Evolutionary conservation across 2,888 invertebrate genomes (phyloP), one percentile per base, ranked within the genome.

Genomic region (Epistrophella euchroma): DNA sequence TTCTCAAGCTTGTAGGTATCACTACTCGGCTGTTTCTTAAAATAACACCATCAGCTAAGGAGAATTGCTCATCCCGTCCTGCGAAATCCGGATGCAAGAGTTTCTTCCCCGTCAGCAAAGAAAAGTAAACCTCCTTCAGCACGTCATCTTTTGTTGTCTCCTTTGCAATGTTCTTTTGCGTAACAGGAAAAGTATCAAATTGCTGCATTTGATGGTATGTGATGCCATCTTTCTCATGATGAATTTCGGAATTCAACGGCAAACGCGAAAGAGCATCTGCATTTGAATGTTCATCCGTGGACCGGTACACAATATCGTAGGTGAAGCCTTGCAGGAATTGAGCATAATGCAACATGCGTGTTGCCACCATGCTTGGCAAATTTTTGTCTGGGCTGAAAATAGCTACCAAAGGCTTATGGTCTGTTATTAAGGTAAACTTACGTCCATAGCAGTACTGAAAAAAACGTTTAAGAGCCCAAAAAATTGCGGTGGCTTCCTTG

Each of bases 401-500:
- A n/a, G n/a, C n/a, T n/a, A n/a, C n/a, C n/a, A n/a, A n/a, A n/a
- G n/a, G n/a, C n/a, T n/a, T n/a, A n/a, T n/a, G n/a, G n/a, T n/a
- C n/a, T n/a, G n/a, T n/a, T n/a, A n/a, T n/a, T n/a, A n/a, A n/a
- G n/a, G n/a, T n/a, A n/a, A n/a, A n/a, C n/a, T n/a, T n/a, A n/a
- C n/a, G n/a, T n/a, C n/a, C n/a, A n/a, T n/a, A n/a, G n/a, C n/a
- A n/a, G n/a, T 76, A 77, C n/a, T 4, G 40, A 40, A 40, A 40
- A 15, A 40, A 40, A 4, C 40, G 2, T 15, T 40, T 66, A 1
- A 75, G 10, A 11, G 62, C 78, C 84, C 84, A 87, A 10, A 83
- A 72, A 4, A 80, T 77, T 2, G 71, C 56, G 2, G 84, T 79
- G 0, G 72, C 88, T 17, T 88, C 88, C 15, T 81, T 88, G n/a